phyloP scores from a whole-genome alignment of 2,888 invertebrate genomes.

The Pachymerium ferrugineum region DNA sequence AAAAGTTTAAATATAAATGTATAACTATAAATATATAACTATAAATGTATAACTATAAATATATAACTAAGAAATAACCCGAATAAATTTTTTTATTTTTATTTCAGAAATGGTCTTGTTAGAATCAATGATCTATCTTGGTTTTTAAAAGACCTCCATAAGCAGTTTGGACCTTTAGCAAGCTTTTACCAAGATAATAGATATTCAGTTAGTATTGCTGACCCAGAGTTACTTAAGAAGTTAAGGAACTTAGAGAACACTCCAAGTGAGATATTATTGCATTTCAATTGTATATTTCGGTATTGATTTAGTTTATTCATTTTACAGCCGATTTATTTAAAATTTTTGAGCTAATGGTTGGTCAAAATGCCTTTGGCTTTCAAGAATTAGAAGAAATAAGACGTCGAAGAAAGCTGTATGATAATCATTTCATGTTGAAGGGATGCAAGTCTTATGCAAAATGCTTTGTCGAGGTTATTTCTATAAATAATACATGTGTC shows the following conservation, averaged over 20 bases:
- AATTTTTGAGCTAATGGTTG: background rate
- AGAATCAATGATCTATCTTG: background rate
- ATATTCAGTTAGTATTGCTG: background rate
- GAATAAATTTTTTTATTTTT: background rate
- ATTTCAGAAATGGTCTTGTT: background rate
- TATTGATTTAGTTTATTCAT: too few species aligned
- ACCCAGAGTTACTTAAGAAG: background rate
- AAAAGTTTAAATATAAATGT: too few species aligned
- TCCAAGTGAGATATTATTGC: background rate
- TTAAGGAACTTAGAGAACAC: background rate
- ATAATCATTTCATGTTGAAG: constrained; percentile 14
- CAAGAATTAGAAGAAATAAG: constrained; percentile 4
- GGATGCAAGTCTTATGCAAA: background rate
- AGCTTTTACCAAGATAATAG: background rate
- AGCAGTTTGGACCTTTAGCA: background rate
- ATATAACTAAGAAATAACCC: background rate
- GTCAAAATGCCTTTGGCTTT: background rate
- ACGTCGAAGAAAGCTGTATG: background rate
- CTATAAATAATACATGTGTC: too few species aligned
- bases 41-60: too few species aligned
- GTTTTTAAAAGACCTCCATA: background rate
- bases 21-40: too few species aligned
- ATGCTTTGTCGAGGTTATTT: background rate
- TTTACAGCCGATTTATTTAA: background rate
- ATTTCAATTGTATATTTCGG: background rate